Conservation (phyloP, 1,140 invertebrate species). For the Drosophila pruinosa region DNA sequence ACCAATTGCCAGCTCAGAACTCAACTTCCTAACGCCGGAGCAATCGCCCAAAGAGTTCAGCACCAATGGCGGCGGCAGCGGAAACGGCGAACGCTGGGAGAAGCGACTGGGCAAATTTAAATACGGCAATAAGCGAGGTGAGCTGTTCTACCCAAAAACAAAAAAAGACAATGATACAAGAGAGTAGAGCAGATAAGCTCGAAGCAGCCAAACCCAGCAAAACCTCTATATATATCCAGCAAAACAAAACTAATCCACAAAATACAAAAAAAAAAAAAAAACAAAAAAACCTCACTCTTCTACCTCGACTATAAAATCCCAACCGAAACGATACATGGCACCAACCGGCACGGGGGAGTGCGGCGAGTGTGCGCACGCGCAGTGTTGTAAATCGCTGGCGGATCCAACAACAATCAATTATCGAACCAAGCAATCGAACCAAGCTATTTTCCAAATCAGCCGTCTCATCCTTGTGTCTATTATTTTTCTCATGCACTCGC, state of each 20-base stretch:
- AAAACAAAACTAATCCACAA: constrained; percentile 23
- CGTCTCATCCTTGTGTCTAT: constrained; percentile 1
- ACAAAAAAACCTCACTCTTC: constrained; percentile 12
- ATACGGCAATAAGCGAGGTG: constrained; percentile 84
- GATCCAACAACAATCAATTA: constrained; percentile 14
- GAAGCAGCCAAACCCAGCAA: not conserved
- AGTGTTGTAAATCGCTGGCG: constrained; percentile 36
- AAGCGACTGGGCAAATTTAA: constrained; percentile 84
- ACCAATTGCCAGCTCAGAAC: constrained; percentile 18
- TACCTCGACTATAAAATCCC: not conserved
- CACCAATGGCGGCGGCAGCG: constrained; percentile 28
- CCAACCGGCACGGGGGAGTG: constrained; percentile 32
- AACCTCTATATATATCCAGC: too few species aligned
- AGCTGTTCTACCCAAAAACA: constrained; percentile 55
- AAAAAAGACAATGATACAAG: not conserved
- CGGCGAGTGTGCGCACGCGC: constrained; percentile 26
- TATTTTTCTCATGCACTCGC: not conserved
- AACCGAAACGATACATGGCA: too few species aligned
- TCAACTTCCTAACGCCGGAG: constrained; percentile 60
- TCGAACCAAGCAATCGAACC: constrained; percentile 26
- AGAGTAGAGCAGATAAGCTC: not conserved
- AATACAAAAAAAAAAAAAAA: too few species aligned
- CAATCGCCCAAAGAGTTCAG: constrained; percentile 75
- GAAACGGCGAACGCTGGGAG: constrained; percentile 61
- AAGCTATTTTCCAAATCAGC: constrained; percentile 27